A percentile compares a stretch with the other conserved stretches of the same genome.
phyloP scores from a whole-genome alignment of 2,113 vertebrate genomes.

The Sebastes schlegelii region DNA sequence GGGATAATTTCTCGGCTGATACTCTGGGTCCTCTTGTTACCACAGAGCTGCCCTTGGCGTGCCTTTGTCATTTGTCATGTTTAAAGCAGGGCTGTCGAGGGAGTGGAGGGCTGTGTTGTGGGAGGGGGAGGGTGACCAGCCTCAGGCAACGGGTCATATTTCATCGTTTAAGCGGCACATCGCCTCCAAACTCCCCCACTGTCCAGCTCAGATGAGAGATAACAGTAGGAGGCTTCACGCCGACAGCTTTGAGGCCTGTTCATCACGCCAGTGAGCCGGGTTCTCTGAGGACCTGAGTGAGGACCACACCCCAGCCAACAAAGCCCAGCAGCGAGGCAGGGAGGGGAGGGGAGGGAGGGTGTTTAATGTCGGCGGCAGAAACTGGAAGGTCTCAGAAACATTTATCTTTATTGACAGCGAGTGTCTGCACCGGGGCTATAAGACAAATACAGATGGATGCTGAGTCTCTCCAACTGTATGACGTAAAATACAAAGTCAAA shows the following conservation, averaged over 20 bases:
- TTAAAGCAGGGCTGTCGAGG: conserved; percentile 47
- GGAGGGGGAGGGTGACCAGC: not conserved
- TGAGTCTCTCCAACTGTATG: not conserved
- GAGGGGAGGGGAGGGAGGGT: too few species aligned
- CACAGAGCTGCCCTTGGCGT: conserved; percentile 43
- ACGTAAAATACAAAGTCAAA: not conserved
- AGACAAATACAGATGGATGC: conserved; percentile 4
- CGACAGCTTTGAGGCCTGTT: conserved; percentile 36
- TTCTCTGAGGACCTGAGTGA: conserved; percentile 11
- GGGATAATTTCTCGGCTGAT: conserved; percentile 30
- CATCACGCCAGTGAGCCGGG: conserved; percentile 10
- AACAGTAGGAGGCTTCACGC: conserved; percentile 17
- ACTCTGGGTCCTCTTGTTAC: conserved; percentile 13
- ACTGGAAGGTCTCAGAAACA: conserved; percentile 5
- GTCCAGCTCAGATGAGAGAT: conserved; percentile 31
- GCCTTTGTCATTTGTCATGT: conserved; percentile 61
- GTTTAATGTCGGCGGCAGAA: too few species aligned
- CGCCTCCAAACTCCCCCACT: conserved; percentile 25
- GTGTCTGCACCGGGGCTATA: not conserved
- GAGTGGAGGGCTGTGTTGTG: conserved; percentile 6
- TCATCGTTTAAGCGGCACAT: conserved; percentile 46
- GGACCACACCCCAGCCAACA: not conserved
- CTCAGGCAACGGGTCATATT: conserved; percentile 52
- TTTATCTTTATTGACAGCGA: conserved; percentile 39
- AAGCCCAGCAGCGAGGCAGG: not conserved